These are phyloP conservation scores for Callyntrura guangdongensis DNA, from an alignment of 2,888 invertebrate species.

Conservation along the genomic window DNA sequence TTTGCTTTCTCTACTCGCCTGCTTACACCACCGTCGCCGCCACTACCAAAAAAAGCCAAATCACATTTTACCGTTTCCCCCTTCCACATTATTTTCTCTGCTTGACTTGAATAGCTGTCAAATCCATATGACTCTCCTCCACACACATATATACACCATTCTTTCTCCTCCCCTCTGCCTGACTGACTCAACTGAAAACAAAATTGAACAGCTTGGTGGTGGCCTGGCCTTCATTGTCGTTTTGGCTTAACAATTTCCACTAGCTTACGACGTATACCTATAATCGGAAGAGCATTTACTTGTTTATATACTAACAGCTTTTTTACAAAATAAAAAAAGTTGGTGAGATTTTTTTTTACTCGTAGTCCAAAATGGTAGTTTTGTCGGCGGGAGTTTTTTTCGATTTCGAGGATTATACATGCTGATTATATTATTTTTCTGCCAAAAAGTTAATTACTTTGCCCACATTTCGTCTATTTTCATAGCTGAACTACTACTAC, in stretches of 20 bases:
- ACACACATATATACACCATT: constrained; percentile 13
- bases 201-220: constrained; percentile 28
- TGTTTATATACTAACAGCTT: neutral
- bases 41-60: constrained; percentile 37
- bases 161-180: constrained; percentile 28
- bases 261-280: no score
- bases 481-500: no score
- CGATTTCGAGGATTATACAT: no score
- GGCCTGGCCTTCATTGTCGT: constrained; percentile 29
- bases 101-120: constrained; percentile 78
- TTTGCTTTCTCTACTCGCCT: neutral
- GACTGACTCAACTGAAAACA: constrained; percentile 21
- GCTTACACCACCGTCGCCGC: neutral
- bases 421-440: no score
- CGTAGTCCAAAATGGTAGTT: no score
- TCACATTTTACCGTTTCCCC: constrained; percentile 60
- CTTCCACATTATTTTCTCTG: constrained; percentile 71
- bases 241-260: neutral
- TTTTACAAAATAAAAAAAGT: no score
- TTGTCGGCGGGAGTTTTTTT: no score
- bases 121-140: constrained; percentile 67
- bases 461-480: no score
- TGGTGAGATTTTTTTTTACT: no score
- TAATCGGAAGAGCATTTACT: no score
- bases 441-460: no score